Evolutionary conservation across 1,140 invertebrate genomes (phyloP), one percentile per base, ranked within the genome.

Genomic region (Drosophila ohnishii): DNA sequence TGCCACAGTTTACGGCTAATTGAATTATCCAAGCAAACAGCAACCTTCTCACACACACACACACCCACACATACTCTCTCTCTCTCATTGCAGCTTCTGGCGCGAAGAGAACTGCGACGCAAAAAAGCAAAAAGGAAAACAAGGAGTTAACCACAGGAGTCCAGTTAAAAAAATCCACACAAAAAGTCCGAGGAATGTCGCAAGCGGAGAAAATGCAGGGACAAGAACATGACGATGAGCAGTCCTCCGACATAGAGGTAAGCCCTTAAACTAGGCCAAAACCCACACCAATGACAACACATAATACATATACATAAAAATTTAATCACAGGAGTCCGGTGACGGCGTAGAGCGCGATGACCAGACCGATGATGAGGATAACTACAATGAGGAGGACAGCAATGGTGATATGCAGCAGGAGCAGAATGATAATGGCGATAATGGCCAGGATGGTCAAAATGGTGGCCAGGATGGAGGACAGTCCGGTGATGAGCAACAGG

Each of bases 121-220:
- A 69, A 66, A 69, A 28, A 32, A 7, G 19, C 55, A 60, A 42
- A 11, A 14, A 57, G 9, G 10, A 9, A 56, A 25, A 11, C 42
- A 63, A 61, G n/a, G 22, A 44, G 45, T 44, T 50, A 32, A 35
- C 40, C 32, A 48, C 16, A 22, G 58, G 32, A 32, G 16, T 35
- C n/a, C 44, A 48, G 42, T 22, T 22, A 19, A 61, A 14, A 50
- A 30, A 64, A 40, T 13, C 19, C 5, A 22, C 53, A 45, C 19
- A 48, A 19, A 11, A 63, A 25, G 25, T 19, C 3, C 5, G n/a
- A 55, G 32, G 14, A 25, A 75, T 75, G 72, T 75, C 72, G 13
- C 60, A 74, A 9, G 22, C 72, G 11, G 72, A 74, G 11, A 74
- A 75, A 45, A 75, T 74, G 72, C 72, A 74, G n/a, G 70, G 51